Evolutionary conservation across 2,113 vertebrate genomes (phyloP).

Genomic region (Percina caprodes): DNA sequence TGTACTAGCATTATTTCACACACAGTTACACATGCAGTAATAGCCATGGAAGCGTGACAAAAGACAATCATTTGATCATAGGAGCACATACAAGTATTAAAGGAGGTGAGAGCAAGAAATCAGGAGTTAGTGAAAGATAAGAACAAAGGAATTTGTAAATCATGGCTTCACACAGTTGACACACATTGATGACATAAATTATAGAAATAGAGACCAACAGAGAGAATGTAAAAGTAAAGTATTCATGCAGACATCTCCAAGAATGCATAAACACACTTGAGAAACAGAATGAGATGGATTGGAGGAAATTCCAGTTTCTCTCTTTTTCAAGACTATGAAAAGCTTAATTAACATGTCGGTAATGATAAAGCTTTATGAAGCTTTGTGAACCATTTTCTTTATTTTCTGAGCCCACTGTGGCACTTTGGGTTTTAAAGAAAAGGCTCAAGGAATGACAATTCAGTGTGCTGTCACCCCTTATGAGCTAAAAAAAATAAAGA

Average conservation of each 20-base stretch:
- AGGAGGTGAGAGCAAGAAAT: not conserved
- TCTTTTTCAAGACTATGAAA: not conserved
- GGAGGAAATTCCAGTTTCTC: not conserved
- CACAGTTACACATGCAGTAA: conserved; percentile 34
- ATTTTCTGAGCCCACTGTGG: too few relatives aligned
- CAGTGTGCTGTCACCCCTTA: too few relatives aligned
- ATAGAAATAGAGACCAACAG: not conserved
- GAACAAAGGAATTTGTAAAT: conserved; percentile 2
- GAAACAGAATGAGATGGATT: not conserved
- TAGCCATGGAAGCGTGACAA: not conserved
- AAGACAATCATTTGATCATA: conserved; percentile 30
- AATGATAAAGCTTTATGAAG: too few relatives aligned
- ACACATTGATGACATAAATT: conserved; percentile 9
- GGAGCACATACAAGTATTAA: conserved; percentile 16
- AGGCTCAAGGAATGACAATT: too few relatives aligned
- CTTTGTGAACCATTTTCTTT: too few relatives aligned
- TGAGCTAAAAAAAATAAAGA: too few relatives aligned
- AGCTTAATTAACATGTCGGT: not conserved
- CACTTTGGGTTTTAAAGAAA: too few relatives aligned
- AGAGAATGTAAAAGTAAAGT: not conserved
- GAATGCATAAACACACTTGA: not conserved
- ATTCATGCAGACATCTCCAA: not conserved
- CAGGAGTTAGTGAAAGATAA: not conserved
- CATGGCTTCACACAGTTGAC: not conserved
- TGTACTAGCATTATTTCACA: conserved; percentile 30